phyloP scores from a whole-genome alignment of 2,113 vertebrate species.

The Amazona vittata region DNA sequence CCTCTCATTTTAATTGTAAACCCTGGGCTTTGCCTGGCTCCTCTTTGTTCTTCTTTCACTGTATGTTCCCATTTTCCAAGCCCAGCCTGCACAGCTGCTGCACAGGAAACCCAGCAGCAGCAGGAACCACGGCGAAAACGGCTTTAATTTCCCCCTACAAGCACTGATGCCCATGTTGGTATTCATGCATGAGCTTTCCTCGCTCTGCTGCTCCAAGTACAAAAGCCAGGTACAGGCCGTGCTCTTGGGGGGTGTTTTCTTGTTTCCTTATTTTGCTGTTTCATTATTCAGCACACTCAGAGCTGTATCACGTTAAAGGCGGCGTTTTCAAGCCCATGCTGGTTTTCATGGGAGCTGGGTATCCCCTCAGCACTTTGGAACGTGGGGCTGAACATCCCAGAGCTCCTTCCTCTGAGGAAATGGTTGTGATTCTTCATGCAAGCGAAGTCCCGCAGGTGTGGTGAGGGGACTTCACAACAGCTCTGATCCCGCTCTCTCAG shows the following conservation, averaged over 20 bases:
- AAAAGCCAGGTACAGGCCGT: neutral
- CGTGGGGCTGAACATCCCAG: neutral
- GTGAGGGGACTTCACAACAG: neutral
- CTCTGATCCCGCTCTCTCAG: rapidly evolving
- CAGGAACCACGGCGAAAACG: neutral
- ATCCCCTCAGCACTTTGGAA: neutral
- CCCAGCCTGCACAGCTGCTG: neutral
- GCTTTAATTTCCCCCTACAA: neutral
- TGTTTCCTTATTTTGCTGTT: neutral
- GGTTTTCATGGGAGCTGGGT: neutral
- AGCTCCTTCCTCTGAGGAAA: constrained; percentile 23
- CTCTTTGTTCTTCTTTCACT: neutral
- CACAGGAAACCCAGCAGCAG: neutral
- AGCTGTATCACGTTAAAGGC: neutral
- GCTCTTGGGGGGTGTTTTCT: neutral
- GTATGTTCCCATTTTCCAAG: neutral
- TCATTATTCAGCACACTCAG: neutral
- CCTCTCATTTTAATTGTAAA: neutral
- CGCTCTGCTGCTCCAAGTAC: neutral
- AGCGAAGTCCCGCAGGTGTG: neutral
- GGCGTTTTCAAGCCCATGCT: neutral
- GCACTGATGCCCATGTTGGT: neutral
- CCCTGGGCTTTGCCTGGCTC: neutral
- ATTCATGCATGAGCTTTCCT: neutral
- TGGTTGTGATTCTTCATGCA: neutral